These are phyloP conservation scores for Drosophila trapezifrons DNA, from an alignment of 1,140 invertebrate genomes.

Conservation along the genomic window DNA sequence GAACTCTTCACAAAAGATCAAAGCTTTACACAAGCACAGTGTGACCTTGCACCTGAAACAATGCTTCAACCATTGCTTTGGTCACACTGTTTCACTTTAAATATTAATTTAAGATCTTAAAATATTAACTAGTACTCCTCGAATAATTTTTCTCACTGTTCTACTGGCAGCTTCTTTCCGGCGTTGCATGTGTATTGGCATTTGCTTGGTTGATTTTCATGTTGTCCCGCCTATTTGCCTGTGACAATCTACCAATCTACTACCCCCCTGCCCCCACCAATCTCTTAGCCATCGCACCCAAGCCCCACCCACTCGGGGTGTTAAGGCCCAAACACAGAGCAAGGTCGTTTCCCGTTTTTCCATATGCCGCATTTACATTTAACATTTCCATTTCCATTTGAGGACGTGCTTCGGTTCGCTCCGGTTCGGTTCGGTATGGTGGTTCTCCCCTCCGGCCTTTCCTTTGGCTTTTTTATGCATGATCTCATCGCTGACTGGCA, in stretches of 20 bases:
- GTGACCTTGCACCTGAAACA: background rate
- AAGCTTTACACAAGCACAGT: no score
- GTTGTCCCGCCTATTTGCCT: constrained; percentile 79
- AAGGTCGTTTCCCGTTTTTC: constrained; percentile 74
- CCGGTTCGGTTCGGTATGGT: constrained; percentile 28
- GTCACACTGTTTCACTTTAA: background rate
- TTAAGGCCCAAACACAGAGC: constrained; percentile 80
- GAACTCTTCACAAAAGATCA: no score
- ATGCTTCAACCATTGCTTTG: background rate
- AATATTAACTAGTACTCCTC: background rate
- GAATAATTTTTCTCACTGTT: constrained; percentile 5
- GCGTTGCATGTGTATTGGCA: constrained; percentile 78
- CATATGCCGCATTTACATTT: constrained; percentile 79
- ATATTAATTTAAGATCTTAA: background rate
- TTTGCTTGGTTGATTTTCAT: constrained; percentile 83
- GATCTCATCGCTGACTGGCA: constrained; percentile 80
- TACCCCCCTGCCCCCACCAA: background rate
- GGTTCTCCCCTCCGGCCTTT: constrained; percentile 37
- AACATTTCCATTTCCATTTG: constrained; percentile 75
- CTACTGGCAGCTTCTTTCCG: constrained; percentile 15
- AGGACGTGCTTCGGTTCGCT: constrained; percentile 53
- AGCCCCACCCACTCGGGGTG: constrained; percentile 40
- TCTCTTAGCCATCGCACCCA: background rate
- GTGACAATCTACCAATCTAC: constrained; percentile 63
- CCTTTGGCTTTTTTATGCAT: constrained; percentile 76